Evolutionary conservation across 2,113 vertebrate genomes (phyloP).

Genomic region (Dicrurus megarhynchus): DNA sequence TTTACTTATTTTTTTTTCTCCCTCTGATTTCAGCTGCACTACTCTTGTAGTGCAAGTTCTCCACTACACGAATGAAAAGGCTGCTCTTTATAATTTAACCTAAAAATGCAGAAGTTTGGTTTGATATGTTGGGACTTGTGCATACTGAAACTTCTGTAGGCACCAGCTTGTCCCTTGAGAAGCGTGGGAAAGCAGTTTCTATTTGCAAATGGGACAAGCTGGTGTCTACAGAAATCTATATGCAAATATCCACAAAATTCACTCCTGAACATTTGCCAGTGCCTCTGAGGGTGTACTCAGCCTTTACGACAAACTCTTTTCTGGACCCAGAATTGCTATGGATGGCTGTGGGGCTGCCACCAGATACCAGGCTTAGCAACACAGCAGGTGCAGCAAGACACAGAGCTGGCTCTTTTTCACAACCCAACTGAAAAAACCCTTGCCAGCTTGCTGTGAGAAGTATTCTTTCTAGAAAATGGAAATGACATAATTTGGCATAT

Average conservation of each 20-base stretch:
- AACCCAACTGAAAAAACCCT: background rate
- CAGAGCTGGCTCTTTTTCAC: background rate
- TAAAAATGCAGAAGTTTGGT: background rate
- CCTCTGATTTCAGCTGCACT: background rate
- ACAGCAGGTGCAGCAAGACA: background rate
- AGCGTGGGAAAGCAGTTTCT: background rate
- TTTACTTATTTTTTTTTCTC: background rate
- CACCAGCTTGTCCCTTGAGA: background rate
- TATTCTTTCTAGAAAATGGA: conserved; percentile 5
- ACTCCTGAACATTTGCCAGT: background rate
- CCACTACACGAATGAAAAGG: background rate
- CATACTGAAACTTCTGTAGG: background rate
- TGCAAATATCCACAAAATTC: background rate
- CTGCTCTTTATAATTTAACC: background rate
- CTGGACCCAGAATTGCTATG: background rate
- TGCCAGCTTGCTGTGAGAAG: background rate
- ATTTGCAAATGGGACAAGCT: background rate
- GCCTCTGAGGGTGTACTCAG: background rate
- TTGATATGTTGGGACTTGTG: background rate
- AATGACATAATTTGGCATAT: background rate
- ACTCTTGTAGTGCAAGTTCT: background rate
- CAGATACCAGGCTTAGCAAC: background rate
- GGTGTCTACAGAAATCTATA: background rate
- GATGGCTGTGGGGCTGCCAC: background rate
- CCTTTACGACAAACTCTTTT: background rate